Percentiles rank a stretch among this genome's conserved stretches.
These are phyloP conservation scores for Pangasius macronema DNA, from an alignment of 2,797 vertebrate species.

Conservation along the genomic window DNA sequence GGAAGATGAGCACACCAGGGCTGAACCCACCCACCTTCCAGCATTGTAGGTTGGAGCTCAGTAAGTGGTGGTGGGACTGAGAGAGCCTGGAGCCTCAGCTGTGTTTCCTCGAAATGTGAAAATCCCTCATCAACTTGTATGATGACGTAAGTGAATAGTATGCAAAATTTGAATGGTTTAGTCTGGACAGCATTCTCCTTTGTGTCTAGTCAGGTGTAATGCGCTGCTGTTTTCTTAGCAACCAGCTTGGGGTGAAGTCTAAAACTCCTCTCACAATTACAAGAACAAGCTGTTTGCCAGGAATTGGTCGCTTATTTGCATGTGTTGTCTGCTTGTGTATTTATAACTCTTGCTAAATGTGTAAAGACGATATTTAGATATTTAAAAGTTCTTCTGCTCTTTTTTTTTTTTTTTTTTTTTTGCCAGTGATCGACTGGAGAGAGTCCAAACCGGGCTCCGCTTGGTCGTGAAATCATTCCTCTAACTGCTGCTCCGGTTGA, in stretches of 20 bases:
- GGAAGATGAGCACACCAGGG: conserved; percentile 98
- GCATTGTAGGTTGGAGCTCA: conserved; percentile 99
- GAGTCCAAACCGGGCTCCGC: no score
- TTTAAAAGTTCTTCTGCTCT: not conserved
- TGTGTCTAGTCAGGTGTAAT: no score
- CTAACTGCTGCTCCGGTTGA: no score
- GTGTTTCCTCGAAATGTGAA: conserved; percentile 64
- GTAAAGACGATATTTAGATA: not conserved
- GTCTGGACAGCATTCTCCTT: no score
- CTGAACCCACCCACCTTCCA: conserved; percentile 97
- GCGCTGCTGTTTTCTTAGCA: conserved; percentile 63
- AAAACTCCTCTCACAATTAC: not conserved
- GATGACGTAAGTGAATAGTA: no score
- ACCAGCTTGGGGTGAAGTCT: conserved; percentile 52
- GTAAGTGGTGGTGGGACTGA: conserved; percentile 93
- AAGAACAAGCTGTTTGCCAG: conserved; percentile 21
- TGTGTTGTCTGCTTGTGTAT: not conserved
- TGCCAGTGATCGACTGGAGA: no score
- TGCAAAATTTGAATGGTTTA: no score
- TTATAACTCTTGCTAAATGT: not conserved
- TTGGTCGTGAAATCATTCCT: no score
- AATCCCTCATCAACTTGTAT: not conserved
- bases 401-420: not conserved
- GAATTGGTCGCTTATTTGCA: conserved; percentile 2
- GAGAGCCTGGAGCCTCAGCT: conserved; percentile 75